Evolutionary conservation across 37 sponge, comb jelly and placozoan genomes (phyloP), one percentile per base, ranked within the genome.

Genomic region (Chondrosia reniformis): DNA sequence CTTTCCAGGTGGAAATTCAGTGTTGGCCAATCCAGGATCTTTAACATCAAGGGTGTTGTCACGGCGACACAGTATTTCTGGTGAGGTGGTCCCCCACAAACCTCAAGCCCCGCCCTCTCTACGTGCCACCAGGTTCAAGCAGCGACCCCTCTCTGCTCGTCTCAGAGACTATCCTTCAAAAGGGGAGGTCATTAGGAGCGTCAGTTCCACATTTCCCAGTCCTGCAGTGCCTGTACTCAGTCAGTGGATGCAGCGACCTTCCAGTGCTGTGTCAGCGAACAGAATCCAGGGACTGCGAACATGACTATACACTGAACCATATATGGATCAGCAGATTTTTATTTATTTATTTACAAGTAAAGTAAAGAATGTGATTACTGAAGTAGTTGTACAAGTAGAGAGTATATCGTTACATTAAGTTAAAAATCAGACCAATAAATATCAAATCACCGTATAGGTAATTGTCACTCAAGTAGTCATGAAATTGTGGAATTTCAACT

Each of bases 221-320:
- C 85, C 85, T 4, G 45, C 45, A 19, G 79, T 79, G 22, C 62
- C 52, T 0, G 34, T 45, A 33, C 61, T 55, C 46, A 84, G 84
- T 55, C 28, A 55, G 78, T 44, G 84, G 65, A 30, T 31, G 73
- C 37, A 31, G 17, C 61, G 79, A 46, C 85, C 85, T 0, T 84
- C 85, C 30, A 78, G 62, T 72, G 79, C 79, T 30, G 40, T 76
- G 40, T 67, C 7, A 2, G 38, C 62, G 7, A 74, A 54, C 56
- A 84, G 59, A 72, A 84, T 84, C 61, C 71, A 73, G 3, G 55
- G 55, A 12, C 63, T 84, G 36, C 71, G 83, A 76, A 42, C 7
- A 31, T 56, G 58, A 56, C 7, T 49, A 15, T 49, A 10, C n/a
- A n/a, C n/a, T n/a, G n/a, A n/a, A n/a, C n/a, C n/a, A n/a, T n/a